Evolutionary conservation across 2,113 vertebrate genomes (phyloP), one percentile per base, ranked within the genome.

Genomic region (Noturus placidus): DNA sequence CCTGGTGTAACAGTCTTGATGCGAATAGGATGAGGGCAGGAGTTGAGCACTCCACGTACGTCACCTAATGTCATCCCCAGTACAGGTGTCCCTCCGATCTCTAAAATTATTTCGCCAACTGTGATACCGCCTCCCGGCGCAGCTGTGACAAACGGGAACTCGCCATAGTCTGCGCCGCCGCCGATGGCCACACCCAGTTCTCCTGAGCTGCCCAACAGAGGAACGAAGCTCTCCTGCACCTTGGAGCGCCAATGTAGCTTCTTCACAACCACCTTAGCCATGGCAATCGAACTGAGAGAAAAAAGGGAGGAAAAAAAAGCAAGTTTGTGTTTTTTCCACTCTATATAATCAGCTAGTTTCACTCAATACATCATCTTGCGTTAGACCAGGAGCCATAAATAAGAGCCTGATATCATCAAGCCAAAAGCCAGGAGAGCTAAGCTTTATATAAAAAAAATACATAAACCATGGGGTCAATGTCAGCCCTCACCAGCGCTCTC

Each of bases 171-270:
- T 0, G 95, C 95, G 27, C 95, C 95, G 2, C 95, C 95, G 4
- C 95, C 95, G 0, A 96, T 88, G 54, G 95, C 95, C 84, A 96
- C 91, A 25, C 95, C 94, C 88, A 96, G 92, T 88, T 96, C 95
- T 3, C 95, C 95, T 0, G 95, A 95, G 87, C 91, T 91, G 7
- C 92, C 92, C 46, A 94, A 92, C 80, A 95, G 92, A 1, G 95
- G 95, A 56, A 96, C 93, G 17, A 96, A 96, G 90, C 91, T 95
- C 93, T 96, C 95, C 93, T 95, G 95, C 88, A 95, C 95, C 93
- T 95, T 96, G 56, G 94, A 95, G 90, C 93, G 94, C 95, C 95
- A 96, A 93, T 96, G 95, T 91, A 95, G 94, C 91, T 95, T 95
- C 93, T 94, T 95, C 90, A 93, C 95, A 25, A 94, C 94, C 56